Conservation (phyloP, 1,140 invertebrate genomes). For the Sinella curviseta region DNA sequence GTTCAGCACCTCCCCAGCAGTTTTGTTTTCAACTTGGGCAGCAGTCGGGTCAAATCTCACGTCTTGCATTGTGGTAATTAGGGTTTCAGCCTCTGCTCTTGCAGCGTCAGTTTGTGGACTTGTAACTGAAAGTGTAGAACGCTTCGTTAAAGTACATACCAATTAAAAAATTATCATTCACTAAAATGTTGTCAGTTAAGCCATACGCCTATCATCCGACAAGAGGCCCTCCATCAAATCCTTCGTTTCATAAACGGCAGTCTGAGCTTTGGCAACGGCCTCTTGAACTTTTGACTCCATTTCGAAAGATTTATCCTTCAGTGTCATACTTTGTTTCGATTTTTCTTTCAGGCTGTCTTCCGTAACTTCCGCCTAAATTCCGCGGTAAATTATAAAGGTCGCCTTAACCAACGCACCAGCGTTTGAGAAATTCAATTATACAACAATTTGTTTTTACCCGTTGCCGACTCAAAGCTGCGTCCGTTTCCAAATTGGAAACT, state of each 20-base stretch:
- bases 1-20: constrained; percentile 65
- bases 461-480: constrained; percentile 58
- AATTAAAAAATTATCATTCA: background rate
- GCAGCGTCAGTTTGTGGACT: constrained; percentile 75
- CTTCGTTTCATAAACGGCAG: constrained; percentile 67
- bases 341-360: constrained; percentile 51
- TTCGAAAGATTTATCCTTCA: constrained; percentile 52
- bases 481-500: constrained; percentile 62
- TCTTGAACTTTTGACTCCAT: constrained; percentile 54
- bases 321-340: constrained; percentile 46
- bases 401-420: no score
- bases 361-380: constrained; percentile 52
- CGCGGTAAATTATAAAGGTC: background rate
- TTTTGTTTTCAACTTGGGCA: constrained; percentile 62
- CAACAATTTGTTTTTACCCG: constrained; percentile 18
- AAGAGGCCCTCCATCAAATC: constrained; percentile 67
- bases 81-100: constrained; percentile 69
- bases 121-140: constrained; percentile 30
- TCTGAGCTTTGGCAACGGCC: constrained; percentile 50
- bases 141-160: background rate
- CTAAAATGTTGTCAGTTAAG: background rate
- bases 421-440: constrained; percentile 25
- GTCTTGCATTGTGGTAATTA: constrained; percentile 67
- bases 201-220: constrained; percentile 60
- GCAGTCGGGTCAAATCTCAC: constrained; percentile 59